Base-by-base conservation (phyloP, 2,888 invertebrate species). In the Drosophila eohydei region DNA sequence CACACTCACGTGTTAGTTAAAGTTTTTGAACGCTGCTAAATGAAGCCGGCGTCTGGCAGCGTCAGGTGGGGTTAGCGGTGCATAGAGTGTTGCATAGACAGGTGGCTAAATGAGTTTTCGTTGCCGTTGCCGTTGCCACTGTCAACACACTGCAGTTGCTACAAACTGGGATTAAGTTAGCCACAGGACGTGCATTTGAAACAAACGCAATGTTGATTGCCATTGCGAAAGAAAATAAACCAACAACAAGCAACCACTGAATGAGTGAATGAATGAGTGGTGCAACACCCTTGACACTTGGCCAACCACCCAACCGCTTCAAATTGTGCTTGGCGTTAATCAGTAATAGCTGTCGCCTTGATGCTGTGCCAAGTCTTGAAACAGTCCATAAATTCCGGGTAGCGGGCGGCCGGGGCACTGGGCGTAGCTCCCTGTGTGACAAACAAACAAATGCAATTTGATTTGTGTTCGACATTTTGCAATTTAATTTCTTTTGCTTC, bases 131-230 rank as follows among this genome's bases (percentile, higher is more conserved):
- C 32, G 32, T 32, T 32, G 51, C 38, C 52, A 61, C 51, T 73
- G 65, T 65, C 62, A 61, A 65, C 67, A 52, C 52, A 40, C 14
- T 38, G 38, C 28, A 48, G 48, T 8, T 21, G 44, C 38, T 30
- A 46, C 9, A 34, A 70, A 28, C 21, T 26, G 67, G 81, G 80
- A 85, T 71, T 80, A 65, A 66, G 76, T 67, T 59, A 41, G 60
- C 62, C 55, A 43, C 65, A 61, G 71, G 62, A 72, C 61, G 50
- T 56, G 72, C 60, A 58, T 52, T 57, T 68, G 70, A 80, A 73
- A 85, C 88, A 85, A 82, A 71, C 66, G 70, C 81, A 61, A 28
- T 55, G 68, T 72, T 89, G 89, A 89, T 89, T 85, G 89, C 85
- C 78, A 58, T 64, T 76, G 71, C 52, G 52, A 57, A 40, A 32